Evolutionary conservation across 2,113 vertebrate genomes (phyloP).

Genomic region (Stegostoma tigrinum): DNA sequence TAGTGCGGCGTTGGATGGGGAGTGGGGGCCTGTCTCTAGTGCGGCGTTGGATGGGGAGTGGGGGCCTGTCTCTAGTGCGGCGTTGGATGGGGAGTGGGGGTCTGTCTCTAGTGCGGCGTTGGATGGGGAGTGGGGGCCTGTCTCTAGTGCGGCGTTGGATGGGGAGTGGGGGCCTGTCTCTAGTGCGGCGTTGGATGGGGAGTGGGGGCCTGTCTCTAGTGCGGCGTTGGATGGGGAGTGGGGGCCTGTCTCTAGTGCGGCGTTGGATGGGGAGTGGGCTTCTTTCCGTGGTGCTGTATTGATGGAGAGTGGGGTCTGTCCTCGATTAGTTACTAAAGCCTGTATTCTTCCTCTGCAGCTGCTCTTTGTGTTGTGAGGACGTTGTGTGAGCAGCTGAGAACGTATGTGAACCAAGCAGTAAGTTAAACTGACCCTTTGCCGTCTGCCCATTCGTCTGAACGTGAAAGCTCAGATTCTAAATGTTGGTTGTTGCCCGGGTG

Average conservation of each 20-base stretch:
- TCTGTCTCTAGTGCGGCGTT: neutral
- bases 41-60: too few relatives aligned
- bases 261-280: too few relatives aligned
- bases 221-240: neutral
- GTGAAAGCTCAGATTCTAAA: constrained; percentile 18
- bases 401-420: constrained; percentile 89
- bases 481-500: neutral
- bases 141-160: neutral
- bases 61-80: neutral
- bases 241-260: neutral
- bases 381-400: constrained; percentile 79
- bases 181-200: neutral
- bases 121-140: neutral
- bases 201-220: neutral
- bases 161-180: neutral
- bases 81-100: too few relatives aligned
- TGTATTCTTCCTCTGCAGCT: constrained; percentile 57
- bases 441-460: constrained; percentile 37
- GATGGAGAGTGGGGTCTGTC: neutral
- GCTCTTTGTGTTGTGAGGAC: constrained; percentile 79
- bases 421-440: constrained; percentile 49
- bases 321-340: neutral
- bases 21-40: neutral
- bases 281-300: neutral
- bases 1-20: neutral